phyloP scores from a whole-genome alignment of 2,113 vertebrate species.

The Choloepus hoffmanni region DNA sequence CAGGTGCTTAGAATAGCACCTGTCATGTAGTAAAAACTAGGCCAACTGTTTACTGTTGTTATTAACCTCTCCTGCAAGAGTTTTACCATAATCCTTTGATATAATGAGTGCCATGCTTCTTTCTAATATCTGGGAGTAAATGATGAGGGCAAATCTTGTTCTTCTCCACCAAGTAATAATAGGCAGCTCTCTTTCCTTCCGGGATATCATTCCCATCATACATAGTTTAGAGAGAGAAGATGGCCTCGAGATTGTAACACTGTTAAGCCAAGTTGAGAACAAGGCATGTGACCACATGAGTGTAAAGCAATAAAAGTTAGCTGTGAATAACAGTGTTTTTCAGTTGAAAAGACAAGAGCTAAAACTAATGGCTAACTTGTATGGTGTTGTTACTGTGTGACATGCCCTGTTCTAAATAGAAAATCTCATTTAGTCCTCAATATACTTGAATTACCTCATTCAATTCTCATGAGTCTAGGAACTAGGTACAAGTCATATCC shows the following conservation, averaged over 20 bases:
- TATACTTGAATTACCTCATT: background rate
- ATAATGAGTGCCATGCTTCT: background rate
- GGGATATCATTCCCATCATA: background rate
- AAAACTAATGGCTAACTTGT: background rate
- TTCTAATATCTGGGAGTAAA: background rate
- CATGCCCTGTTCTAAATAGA: background rate
- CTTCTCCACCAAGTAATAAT: background rate
- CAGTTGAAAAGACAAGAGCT: background rate
- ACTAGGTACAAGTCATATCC: background rate
- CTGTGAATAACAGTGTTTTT: background rate
- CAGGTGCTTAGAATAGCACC: background rate
- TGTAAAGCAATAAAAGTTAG: background rate
- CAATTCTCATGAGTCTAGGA: background rate
- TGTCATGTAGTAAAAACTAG: background rate
- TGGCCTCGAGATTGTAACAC: background rate
- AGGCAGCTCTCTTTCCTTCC: background rate
- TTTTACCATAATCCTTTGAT: background rate
- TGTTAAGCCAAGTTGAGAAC: background rate
- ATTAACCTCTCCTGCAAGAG: background rate
- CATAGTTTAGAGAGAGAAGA: background rate
- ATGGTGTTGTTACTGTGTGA: background rate
- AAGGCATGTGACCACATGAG: background rate
- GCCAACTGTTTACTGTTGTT: background rate
- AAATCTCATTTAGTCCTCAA: background rate
- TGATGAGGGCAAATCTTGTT: background rate